Evolutionary conservation across 2,888 invertebrate genomes (phyloP), one percentile per base, ranked within the genome.

Genomic region (Phengaris alcon): DNA sequence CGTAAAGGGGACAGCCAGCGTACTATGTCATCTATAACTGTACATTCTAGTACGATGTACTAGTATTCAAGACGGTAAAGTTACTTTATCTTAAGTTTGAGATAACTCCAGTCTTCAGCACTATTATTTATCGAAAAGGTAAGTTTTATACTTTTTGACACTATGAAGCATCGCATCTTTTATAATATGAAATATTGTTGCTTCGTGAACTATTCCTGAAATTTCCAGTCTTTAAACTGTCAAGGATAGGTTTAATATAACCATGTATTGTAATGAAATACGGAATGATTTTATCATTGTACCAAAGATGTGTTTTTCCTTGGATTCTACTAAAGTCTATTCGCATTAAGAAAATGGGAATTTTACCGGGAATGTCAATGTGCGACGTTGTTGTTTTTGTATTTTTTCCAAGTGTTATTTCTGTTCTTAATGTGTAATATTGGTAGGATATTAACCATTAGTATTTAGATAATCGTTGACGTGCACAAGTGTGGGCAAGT

Each of bases 111-210:
- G 35, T 12, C 35, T 44, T 64, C 59, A 6, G 64, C 64, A 6
- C 64, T 64, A 64, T 64, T 64, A 64, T 64, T 64, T 44, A 64
- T 64, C 64, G 64, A 64, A 64, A 64, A 64, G 64, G 12, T 44
- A 64, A 64, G 64, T 64, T 64, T 35, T 13, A 64, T 64, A 64
- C 35, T 64, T 64, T 64, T 64, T 64, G 64, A 64, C 64, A 64
- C 64, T 12, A 44, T 64, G 64, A 64, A 64, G 64, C 35, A 64
- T 64, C 64, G 64, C 64, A 44, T 64, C 64, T 35, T 22, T 59
- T 59, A 44, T 6, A 44, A 44, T 64, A 13, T 44, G 64, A 64
- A 64, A 64, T 64, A 64, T 44, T 64, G 64, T 22, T 8, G 7
- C 64, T 64, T 13, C 64, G 35, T 64, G 35, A 64, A 64, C 64